Percentiles rank a stretch among this genome's conserved stretches.
Evolutionary conservation across 2,797 vertebrate species (phyloP).

Genomic region (Scomberomorus guttatus): DNA sequence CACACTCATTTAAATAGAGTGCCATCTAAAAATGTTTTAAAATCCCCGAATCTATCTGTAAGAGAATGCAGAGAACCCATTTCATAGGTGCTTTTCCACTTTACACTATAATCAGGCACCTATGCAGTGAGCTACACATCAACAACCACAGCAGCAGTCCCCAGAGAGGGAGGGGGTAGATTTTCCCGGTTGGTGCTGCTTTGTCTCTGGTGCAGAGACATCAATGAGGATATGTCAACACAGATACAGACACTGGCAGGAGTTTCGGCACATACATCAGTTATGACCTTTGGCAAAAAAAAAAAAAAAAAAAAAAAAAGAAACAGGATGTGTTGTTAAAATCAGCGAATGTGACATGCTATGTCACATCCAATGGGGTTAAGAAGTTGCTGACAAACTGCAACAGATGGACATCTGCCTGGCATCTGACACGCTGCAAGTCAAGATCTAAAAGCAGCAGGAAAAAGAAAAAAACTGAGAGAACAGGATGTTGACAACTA

Average conservation of each 20-base stretch:
- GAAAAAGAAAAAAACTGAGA: conserved; percentile 1
- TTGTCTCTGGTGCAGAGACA: conserved; percentile 52
- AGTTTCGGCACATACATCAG: conserved; percentile 46
- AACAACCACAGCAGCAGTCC: conserved; percentile 42
- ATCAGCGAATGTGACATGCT: conserved; percentile 36
- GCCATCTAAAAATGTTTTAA: conserved; percentile 6
- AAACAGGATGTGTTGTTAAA: conserved; percentile 44
- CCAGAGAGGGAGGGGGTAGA: conserved; percentile 8
- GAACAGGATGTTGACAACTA: conserved; percentile 59
- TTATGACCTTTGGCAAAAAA: conserved; percentile 60
- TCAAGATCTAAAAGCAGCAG: conserved; percentile 49
- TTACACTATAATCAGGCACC: conserved; percentile 31
- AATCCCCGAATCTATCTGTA: conserved; percentile 10
- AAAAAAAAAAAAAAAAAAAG: conserved; percentile 21
- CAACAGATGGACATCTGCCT: conserved; percentile 58
- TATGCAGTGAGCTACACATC: conserved; percentile 44
- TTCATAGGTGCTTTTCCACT: conserved; percentile 9
- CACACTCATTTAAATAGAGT: not conserved
- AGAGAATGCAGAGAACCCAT: not conserved
- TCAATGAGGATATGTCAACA: conserved; percentile 54
- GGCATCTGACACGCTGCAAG: conserved; percentile 41
- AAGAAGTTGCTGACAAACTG: conserved; percentile 57
- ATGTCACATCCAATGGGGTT: conserved; percentile 46
- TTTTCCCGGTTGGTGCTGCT: conserved; percentile 23
- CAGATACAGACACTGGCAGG: conserved; percentile 41